These are phyloP conservation scores for Pelodytes ibericus DNA, from an alignment of 2,797 vertebrate genomes.

Conservation along the genomic window DNA sequence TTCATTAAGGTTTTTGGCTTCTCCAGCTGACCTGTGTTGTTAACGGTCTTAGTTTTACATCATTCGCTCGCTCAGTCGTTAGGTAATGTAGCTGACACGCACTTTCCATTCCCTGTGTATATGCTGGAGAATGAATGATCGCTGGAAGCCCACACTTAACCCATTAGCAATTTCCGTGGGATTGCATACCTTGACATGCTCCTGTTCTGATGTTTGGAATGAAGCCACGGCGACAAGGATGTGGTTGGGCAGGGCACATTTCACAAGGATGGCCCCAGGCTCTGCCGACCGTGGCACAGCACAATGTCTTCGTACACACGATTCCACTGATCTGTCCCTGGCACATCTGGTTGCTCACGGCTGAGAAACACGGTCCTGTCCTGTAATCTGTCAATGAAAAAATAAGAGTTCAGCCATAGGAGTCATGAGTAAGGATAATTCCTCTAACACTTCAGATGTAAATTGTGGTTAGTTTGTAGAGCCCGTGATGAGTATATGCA, in stretches of 20 bases:
- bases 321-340: slow-evolving; percentile 96
- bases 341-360: slow-evolving; percentile 98
- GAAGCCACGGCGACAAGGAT: slow-evolving; percentile 95
- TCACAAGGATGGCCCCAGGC: slow-evolving; percentile 99
- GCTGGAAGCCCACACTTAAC: slow-evolving; percentile 78
- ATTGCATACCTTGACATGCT: slow-evolving; percentile 92
- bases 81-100: slow-evolving; percentile 77
- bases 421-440: too few species aligned
- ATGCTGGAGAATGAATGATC: slow-evolving; percentile 74
- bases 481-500: too few species aligned
- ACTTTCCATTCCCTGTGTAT: slow-evolving; percentile 69
- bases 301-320: slow-evolving; percentile 96
- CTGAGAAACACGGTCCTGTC: slow-evolving; percentile 93
- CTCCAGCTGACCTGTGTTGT: slow-evolving; percentile 61
- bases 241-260: slow-evolving; percentile 96
- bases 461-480: too few species aligned
- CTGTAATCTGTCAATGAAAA: slow-evolving; percentile 85
- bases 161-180: slow-evolving; percentile 65
- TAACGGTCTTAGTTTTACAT: slow-evolving; percentile 69
- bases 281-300: slow-evolving; percentile 94
- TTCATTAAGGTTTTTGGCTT: slow-evolving; percentile 65
- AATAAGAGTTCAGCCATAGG: slow-evolving; percentile 51
- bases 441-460: too few species aligned
- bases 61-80: slow-evolving; percentile 72
- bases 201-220: slow-evolving; percentile 96